Evolutionary conservation across 2,797 vertebrate genomes (phyloP), one percentile per base, ranked within the genome.

Genomic region (Hapalemur alaotrensis): DNA sequence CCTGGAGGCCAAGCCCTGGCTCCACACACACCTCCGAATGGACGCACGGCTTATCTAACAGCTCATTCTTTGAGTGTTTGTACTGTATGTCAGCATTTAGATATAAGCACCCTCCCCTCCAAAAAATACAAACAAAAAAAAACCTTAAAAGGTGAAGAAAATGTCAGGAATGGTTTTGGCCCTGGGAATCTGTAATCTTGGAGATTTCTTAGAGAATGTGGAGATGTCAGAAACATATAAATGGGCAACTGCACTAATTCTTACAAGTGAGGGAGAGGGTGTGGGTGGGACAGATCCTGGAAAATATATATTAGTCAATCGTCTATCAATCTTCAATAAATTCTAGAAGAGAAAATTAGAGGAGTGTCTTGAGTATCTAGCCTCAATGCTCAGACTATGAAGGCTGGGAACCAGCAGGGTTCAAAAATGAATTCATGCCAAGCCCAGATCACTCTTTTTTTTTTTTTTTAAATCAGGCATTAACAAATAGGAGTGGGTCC

Each of bases 341-440:
- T 87, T 90, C 13, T 73, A 35, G 54, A 82, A 95, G 50, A 25
- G 94, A 85, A 93, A 89, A 46, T 6, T 30, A 93, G 43, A 80
- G 7, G 23, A 70, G 54, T 80, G 10, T 75, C 67, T 46, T 88
- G 32, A 50, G 54, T 72, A n/a, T 63, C 87, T 65, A 79, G 65
- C 73, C 6, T 89, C 75, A 43, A 13, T 52, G 30, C 30, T 82
- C 23, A 73, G 43, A 70, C n/a, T 12, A 75, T 59, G 30, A 86
- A 15, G 61, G 59, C 28, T 54, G 22, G 50, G 54, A 78, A 84
- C 20, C 38, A 81, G 6, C 12, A 46, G 32, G 54, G n/a, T 38
- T 91, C 63, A 73, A 91, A 94, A 35, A 93, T 93, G 78, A 80
- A 52, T 46, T 57, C 65, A 75, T 48, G 75, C 32, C 52, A 70